Percentiles rank a stretch among this genome's conserved stretches.
phyloP scores from a whole-genome alignment of 23 tunicate species.

The Clavelina lepadiformis region DNA sequence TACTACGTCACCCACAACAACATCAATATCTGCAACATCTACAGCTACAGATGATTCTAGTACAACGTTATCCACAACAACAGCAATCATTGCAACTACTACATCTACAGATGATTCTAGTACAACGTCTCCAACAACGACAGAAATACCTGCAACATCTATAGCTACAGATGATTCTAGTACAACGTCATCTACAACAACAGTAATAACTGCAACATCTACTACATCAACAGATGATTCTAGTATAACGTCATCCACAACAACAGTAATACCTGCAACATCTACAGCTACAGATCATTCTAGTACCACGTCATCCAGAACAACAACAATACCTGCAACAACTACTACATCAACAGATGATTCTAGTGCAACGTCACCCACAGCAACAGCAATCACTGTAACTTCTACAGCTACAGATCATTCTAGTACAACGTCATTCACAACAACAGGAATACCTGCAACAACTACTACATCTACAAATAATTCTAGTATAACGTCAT shows the following conservation, averaged over 20 bases:
- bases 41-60: too few relatives aligned
- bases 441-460: not conserved
- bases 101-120: too few relatives aligned
- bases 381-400: not conserved
- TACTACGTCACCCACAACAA: too few relatives aligned
- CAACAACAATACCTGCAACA: not conserved
- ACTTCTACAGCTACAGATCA: not conserved
- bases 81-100: too few relatives aligned
- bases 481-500: too few relatives aligned
- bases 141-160: too few relatives aligned
- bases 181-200: too few relatives aligned
- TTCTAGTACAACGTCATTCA: not conserved
- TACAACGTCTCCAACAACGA: too few relatives aligned
- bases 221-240: constrained; percentile 12
- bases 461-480: not conserved
- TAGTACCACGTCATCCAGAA: not conserved
- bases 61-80: too few relatives aligned
- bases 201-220: not conserved
- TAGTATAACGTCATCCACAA: too few relatives aligned
- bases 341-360: constrained; percentile 8
- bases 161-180: too few relatives aligned
- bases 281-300: constrained; percentile 1
- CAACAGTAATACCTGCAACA: not conserved
- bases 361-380: not conserved
- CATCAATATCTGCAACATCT: too few relatives aligned